phyloP scores from a whole-genome alignment of 2,888 invertebrate species.

The Hoplodrina ambigua region DNA sequence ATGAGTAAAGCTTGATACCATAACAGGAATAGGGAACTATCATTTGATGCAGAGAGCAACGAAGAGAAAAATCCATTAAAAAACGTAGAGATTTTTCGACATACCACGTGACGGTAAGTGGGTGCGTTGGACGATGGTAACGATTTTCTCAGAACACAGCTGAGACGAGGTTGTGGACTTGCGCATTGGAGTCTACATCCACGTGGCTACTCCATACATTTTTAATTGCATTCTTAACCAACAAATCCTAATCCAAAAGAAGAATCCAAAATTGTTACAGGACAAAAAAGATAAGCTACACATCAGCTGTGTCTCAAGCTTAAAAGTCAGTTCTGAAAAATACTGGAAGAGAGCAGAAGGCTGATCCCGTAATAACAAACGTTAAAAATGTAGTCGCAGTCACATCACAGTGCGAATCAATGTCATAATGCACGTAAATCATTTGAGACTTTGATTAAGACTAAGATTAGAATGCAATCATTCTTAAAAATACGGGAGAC shows the following conservation, averaged over 20 bases:
- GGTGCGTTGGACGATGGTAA: constrained; percentile 79
- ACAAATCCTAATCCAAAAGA: constrained; percentile 59
- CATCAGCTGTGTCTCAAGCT: neutral
- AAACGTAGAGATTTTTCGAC: constrained; percentile 49
- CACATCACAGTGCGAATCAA: too few species aligned
- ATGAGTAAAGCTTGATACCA: neutral
- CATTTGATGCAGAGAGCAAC: constrained; percentile 1
- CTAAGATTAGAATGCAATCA: too few species aligned
- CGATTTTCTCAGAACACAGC: constrained; percentile 88
- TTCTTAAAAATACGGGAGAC: too few species aligned
- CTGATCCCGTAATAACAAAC: too few species aligned
- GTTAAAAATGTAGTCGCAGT: too few species aligned
- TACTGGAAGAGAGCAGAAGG: neutral
- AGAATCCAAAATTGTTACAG: constrained; percentile 21
- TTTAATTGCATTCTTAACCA: constrained; percentile 68
- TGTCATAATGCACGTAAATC: too few species aligned
- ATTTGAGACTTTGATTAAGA: too few species aligned
- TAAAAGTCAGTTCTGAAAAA: neutral
- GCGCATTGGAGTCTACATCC: constrained; percentile 78
- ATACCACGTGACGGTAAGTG: constrained; percentile 75
- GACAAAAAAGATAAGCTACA: neutral
- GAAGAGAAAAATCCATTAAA: constrained; percentile 27
- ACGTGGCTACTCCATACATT: constrained; percentile 77
- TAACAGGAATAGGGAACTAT: neutral
- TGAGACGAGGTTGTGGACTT: constrained; percentile 81